Evolutionary conservation across 2,888 invertebrate species (phyloP).

Genomic region (Phlogophora meticulosa): DNA sequence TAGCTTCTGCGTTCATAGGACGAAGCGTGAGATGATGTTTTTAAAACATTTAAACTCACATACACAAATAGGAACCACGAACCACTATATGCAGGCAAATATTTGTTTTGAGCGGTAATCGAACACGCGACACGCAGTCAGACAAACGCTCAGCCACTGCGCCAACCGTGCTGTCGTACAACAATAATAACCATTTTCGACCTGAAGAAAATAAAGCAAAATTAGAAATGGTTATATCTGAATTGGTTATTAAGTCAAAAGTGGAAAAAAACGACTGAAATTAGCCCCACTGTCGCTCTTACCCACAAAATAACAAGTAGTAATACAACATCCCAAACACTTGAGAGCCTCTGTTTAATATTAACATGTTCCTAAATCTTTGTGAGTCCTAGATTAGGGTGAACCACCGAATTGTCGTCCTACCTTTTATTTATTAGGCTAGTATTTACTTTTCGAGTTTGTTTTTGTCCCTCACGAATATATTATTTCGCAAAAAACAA

Average conservation of each 20-base stretch:
- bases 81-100: no score
- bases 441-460: slow-evolving; percentile 20
- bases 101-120: no score
- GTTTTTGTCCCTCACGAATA: slow-evolving; percentile 18
- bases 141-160: no score
- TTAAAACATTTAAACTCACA: no score
- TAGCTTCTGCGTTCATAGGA: no score
- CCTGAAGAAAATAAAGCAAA: background rate
- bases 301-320: slow-evolving; percentile 27
- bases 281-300: background rate
- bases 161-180: no score
- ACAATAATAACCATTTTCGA: background rate
- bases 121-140: no score
- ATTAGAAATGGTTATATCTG: background rate
- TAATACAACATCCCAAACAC: slow-evolving; percentile 19
- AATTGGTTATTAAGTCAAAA: background rate
- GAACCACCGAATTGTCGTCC: background rate
- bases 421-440: slow-evolving; percentile 51
- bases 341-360: slow-evolving; percentile 40
- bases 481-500: slow-evolving; percentile 28
- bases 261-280: background rate
- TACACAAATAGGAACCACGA: no score
- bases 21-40: no score
- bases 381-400: slow-evolving; percentile 37
- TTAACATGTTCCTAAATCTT: slow-evolving; percentile 47